phyloP scores from a whole-genome alignment of 2,797 vertebrate species.

The Sphenodon punctatus region DNA sequence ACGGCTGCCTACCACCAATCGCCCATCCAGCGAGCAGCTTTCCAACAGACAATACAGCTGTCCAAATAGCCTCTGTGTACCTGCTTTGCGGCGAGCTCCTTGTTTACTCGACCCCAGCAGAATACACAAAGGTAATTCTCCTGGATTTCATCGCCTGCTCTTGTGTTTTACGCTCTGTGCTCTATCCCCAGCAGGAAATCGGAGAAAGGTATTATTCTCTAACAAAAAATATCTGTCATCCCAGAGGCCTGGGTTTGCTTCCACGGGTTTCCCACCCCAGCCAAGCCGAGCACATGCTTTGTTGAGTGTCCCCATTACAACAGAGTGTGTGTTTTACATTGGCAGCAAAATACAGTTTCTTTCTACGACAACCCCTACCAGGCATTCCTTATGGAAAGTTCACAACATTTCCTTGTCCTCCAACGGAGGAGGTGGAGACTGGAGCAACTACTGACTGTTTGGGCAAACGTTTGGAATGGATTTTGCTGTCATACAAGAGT shows the following conservation, averaged over 20 bases:
- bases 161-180: conserved; percentile 70
- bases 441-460: no score
- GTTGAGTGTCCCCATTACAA: conserved; percentile 1
- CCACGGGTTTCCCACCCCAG: not conserved
- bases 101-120: conserved; percentile 87
- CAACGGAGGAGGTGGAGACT: no score
- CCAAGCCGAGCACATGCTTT: not conserved
- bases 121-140: conserved; percentile 79
- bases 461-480: no score
- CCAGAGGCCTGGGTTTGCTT: conserved; percentile 11
- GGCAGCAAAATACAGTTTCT: not conserved
- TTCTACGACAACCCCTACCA: not conserved
- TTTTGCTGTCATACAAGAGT: no score
- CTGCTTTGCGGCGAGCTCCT: conserved; percentile 78
- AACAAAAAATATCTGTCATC: conserved; percentile 55
- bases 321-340: not conserved
- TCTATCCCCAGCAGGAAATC: conserved; percentile 50
- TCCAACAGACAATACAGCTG: conserved; percentile 87
- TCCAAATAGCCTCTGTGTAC: conserved; percentile 90
- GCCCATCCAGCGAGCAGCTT: conserved; percentile 77
- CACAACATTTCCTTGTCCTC: not conserved
- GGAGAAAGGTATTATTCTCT: conserved; percentile 50
- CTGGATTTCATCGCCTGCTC: conserved; percentile 75
- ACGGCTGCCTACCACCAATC: conserved; percentile 48
- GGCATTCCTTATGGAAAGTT: not conserved